Evolutionary conservation across 1,140 invertebrate species (phyloP).

Genomic region (Drosophila kohkoa): DNA sequence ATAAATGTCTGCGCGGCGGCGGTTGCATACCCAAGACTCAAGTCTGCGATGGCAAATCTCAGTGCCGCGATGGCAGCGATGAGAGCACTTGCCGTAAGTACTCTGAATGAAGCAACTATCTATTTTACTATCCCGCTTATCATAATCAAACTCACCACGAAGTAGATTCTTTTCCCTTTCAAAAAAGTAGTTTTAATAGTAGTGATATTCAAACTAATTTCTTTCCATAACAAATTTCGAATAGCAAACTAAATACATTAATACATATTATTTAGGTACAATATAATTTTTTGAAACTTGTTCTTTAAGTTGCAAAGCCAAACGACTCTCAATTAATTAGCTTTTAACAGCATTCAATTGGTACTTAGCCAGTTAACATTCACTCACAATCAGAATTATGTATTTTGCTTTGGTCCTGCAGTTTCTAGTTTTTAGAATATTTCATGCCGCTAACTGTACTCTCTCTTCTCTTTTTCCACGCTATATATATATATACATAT

Average conservation of each 20-base stretch:
- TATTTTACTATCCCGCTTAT: too few species aligned
- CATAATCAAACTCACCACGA: neutral
- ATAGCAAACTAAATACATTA: neutral
- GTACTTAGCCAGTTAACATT: too few species aligned
- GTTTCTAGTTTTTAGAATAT: slow-evolving; percentile 10
- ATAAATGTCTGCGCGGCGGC: slow-evolving; percentile 83
- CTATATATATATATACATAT: neutral
- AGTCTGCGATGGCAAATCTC: slow-evolving; percentile 89
- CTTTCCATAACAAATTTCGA: neutral
- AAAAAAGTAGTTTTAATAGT: too few species aligned
- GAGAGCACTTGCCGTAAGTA: slow-evolving; percentile 88
- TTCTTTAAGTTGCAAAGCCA: neutral
- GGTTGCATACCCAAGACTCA: slow-evolving; percentile 85
- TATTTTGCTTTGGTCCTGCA: neutral
- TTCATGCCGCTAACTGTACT: slow-evolving; percentile 64
- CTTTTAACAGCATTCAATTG: too few species aligned
- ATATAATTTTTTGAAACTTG: too few species aligned
- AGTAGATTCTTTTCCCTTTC: too few species aligned
- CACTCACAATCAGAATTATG: neutral
- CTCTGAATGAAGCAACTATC: neutral
- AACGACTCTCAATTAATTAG: neutral
- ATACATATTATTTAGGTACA: neutral
- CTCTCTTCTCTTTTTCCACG: slow-evolving; percentile 53
- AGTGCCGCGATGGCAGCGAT: slow-evolving; percentile 91
- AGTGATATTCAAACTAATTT: too few species aligned